phyloP scores from a whole-genome alignment of 2,888 invertebrate species.

The Tetheella fluctuosa region DNA sequence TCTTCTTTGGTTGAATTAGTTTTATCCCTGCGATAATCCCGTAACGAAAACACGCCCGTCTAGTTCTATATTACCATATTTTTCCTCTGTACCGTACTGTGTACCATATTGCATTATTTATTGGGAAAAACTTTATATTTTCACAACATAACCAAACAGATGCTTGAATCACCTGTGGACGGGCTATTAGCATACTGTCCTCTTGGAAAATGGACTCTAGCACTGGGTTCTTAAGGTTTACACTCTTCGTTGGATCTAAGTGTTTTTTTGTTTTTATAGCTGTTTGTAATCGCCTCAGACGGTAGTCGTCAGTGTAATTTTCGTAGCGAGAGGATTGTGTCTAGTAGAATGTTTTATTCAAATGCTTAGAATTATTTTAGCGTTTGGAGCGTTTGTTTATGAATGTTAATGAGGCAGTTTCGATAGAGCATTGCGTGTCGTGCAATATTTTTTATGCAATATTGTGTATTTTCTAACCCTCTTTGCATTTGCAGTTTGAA shows the following conservation, averaged over 20 bases:
- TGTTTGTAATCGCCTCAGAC: conserved; percentile 55
- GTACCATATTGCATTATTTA: conserved; percentile 76
- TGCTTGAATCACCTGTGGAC: conserved; percentile 73
- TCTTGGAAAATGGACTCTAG: conserved; percentile 51
- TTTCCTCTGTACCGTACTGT: conserved; percentile 38
- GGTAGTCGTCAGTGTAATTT: conserved; percentile 54
- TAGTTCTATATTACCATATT: conserved; percentile 50
- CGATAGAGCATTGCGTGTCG: conserved; percentile 38
- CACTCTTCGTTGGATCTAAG: conserved; percentile 25
- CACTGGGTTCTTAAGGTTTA: conserved; percentile 33
- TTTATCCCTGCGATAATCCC: conserved; percentile 52
- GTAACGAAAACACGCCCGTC: conserved; percentile 42
- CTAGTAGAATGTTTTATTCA: conserved; percentile 67
- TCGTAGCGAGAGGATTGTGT: conserved; percentile 53
- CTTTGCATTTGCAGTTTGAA: conserved; percentile 21
- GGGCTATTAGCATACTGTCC: conserved; percentile 51
- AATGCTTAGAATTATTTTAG: conserved; percentile 53
- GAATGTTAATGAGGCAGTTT: conserved; percentile 49
- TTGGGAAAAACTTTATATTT: conserved; percentile 80
- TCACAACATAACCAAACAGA: conserved; percentile 74
- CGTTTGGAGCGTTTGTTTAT: conserved; percentile 48
- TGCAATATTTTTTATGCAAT: conserved; percentile 26
- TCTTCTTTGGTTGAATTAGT: conserved; percentile 51
- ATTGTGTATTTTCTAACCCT: conserved; percentile 19
- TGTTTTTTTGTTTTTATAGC: conserved; percentile 64